A percentile compares a stretch with the other conserved stretches of the same genome.
phyloP scores from a whole-genome alignment of 2,888 invertebrate species.

The Philopedon plagiatum region DNA sequence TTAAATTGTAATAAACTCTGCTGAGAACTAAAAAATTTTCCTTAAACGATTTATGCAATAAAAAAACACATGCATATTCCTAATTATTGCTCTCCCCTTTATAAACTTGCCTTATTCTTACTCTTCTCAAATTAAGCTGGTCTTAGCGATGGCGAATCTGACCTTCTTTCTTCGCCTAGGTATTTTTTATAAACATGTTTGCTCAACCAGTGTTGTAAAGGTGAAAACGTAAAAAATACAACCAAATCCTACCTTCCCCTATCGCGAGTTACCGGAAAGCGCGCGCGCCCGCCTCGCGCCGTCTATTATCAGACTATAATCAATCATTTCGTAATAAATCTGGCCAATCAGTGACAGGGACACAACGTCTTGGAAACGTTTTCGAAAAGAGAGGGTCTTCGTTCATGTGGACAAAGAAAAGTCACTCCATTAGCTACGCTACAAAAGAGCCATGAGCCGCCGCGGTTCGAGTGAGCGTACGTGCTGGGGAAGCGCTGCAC shows the following conservation, averaged over 20 bases:
- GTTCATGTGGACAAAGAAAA: background rate
- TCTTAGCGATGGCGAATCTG: no score
- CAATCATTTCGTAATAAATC: slow-evolving; percentile 62
- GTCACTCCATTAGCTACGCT: background rate
- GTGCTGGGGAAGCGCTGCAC: background rate
- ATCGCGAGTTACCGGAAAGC: slow-evolving; percentile 12
- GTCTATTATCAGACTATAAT: slow-evolving; percentile 60
- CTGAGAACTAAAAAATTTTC: no score
- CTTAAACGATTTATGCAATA: no score
- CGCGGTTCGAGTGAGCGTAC: no score
- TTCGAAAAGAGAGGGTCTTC: background rate
- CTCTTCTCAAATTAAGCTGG: no score
- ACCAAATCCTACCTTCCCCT: slow-evolving; percentile 4
- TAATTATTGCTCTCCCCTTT: no score
- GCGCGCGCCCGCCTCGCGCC: slow-evolving; percentile 23
- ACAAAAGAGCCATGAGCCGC: background rate
- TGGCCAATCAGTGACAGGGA: slow-evolving; percentile 54
- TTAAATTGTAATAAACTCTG: no score
- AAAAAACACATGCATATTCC: no score
- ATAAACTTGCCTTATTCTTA: no score
- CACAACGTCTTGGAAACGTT: slow-evolving; percentile 7
- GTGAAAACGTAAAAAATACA: background rate
- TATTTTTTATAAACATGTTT: no score
- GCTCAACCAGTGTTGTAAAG: no score
- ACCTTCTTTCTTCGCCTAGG: no score